A percentile compares a stretch with the other conserved stretches of the same genome.
phyloP scores from a whole-genome alignment of 2,113 vertebrate genomes.

The Mionectes macconnelli region DNA sequence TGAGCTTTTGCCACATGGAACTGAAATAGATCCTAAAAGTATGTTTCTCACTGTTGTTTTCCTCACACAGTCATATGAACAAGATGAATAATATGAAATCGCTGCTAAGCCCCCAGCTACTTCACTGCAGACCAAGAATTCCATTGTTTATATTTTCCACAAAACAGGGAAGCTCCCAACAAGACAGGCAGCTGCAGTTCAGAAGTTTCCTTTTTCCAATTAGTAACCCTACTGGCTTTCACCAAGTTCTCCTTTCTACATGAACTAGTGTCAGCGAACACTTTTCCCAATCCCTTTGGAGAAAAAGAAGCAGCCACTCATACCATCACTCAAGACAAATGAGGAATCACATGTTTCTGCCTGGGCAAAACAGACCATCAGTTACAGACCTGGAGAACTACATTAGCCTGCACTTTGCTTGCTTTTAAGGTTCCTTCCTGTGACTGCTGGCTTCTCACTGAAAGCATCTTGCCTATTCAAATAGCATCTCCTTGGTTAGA shows the following conservation, averaged over 20 bases:
- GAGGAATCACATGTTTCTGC: neutral
- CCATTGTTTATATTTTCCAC: neutral
- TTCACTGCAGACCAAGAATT: neutral
- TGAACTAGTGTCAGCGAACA: neutral
- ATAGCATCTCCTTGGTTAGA: neutral
- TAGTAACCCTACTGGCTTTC: neutral
- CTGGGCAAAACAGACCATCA: neutral
- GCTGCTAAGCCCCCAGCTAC: neutral
- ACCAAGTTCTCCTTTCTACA: neutral
- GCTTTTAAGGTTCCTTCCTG: neutral
- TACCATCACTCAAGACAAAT: neutral
- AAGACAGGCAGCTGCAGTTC: neutral
- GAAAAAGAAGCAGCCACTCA: neutral
- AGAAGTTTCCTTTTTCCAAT: neutral
- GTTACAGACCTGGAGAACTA: neutral
- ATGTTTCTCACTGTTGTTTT: neutral
- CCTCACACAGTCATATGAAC: neutral
- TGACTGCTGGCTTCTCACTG: neutral
- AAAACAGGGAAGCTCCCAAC: neutral
- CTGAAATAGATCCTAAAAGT: neutral
- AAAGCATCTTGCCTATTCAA: neutral
- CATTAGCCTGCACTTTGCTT: neutral
- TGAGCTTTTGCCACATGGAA: neutral
- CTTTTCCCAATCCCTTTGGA: neutral
- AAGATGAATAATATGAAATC: neutral